Conservation (phyloP, 2,797 vertebrate species). For the Varecia variegata region DNA sequence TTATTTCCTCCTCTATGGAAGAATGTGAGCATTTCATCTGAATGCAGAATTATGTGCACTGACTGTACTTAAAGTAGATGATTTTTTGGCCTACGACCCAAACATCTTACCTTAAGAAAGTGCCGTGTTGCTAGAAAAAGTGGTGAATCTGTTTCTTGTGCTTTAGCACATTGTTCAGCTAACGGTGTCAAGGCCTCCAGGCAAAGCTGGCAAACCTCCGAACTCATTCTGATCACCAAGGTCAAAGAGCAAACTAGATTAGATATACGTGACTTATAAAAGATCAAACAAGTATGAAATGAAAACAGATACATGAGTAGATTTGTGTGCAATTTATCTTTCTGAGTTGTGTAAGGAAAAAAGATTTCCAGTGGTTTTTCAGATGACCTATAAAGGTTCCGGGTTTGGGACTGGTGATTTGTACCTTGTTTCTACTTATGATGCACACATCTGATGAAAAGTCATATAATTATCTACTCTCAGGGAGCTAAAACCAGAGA, state of each 20-base stretch:
- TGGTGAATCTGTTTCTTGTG: constrained; percentile 95
- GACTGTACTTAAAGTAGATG: background rate
- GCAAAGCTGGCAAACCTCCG: constrained; percentile 98
- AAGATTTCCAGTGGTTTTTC: background rate
- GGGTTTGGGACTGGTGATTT: background rate
- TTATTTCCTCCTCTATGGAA: background rate
- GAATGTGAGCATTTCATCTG: background rate
- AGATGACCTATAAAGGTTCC: background rate
- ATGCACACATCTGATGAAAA: constrained; percentile 65
- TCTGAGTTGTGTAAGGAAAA: background rate
- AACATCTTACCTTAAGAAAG: constrained; percentile 94
- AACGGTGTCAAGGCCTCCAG: constrained; percentile 96
- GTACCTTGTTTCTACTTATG: constrained; percentile 68
- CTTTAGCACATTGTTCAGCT: constrained; percentile 98
- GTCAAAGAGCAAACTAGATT: constrained; percentile 84
- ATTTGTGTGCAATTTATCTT: background rate
- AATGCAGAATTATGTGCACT: background rate
- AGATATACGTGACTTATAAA: background rate
- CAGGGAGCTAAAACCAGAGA: constrained; percentile 59
- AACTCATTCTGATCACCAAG: constrained; percentile 91
- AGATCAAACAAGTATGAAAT: background rate
- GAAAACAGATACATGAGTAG: background rate
- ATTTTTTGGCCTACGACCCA: background rate
- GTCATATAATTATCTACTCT: constrained; percentile 53
- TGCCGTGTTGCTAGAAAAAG: constrained; percentile 96